Evolutionary conservation across 2,888 invertebrate species (phyloP), one percentile per base, ranked within the genome.

Genomic region (Diarsia brunnea): DNA sequence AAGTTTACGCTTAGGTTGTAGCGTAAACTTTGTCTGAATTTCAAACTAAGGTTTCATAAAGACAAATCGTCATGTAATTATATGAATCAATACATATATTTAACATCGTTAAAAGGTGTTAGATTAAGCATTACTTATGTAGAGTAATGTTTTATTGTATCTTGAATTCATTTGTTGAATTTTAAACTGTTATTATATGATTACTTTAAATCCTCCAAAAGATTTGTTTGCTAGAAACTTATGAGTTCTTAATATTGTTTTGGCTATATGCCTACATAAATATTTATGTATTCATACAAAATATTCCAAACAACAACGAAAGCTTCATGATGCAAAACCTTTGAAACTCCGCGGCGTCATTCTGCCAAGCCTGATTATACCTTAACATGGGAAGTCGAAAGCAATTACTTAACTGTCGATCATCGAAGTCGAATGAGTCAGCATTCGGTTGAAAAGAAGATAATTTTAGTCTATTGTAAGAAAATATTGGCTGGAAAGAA

Each of bases 371-470:
- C 16, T 65, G 43, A 71, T 75, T 64, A 49, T 24, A 60, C 72
- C 60, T 55, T 71, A 61, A 31, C 77, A 70, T 68, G 79, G 73
- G 78, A 76, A 87, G 73, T 80, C 69, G 73, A 84, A 88, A 87
- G 89, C 82, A 90, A 91, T 91, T 90, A 90, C 89, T 85, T 77
- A 78, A 73, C 74, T 84, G 86, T 85, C 87, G 65, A 88, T 86
- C 89, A 84, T 73, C 63, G 38, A 63, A 49, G 69, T 53, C 1
- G 51, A 21, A 68, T 91, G 90, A 91, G 71, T 87, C 83, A 72
- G 86, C 89, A 84, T 14, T 84, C 45, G 45, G 4, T 38, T 70
- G 63, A 75, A 87, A 83, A 84, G 84, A 81, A 78, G 69, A 86
- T 87, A 88, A 84, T 86, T 84, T 87, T 74, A 77, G 67, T 27